Base-by-base conservation (phyloP, 2,888 invertebrate genomes). In the Agonum fuliginosum region DNA sequence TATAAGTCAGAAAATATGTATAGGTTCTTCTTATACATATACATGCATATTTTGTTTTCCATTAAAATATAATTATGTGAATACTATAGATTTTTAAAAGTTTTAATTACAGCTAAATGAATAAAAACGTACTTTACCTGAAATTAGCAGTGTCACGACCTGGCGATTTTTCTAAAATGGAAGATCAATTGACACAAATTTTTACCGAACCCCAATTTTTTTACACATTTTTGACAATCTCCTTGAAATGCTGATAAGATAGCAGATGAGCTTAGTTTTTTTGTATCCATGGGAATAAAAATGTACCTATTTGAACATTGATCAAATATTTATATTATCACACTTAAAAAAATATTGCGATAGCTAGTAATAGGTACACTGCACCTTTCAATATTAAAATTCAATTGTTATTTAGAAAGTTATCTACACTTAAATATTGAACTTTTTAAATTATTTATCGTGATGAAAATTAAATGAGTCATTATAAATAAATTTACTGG, bases 171-270 rank as follows among this genome's bases (percentile, higher is more conserved):
- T 67, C 10, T 67, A 12, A 67, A 67, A 67, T 67, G 65, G 3
- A 8, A 41, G 37, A 41, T 6, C 12, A 41, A 37, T 20, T 12
- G n/a, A 22, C n/a, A 22, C 12, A 0, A 17, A 37, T 20, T n/a
- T 22, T 41, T 37, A 27, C 1, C 8, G 41, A 17, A n/a, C 62
- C 62, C 62, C 17, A 34, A 10, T 46, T 70, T 70, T 70, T 70
- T 20, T 17, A 43, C 20, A 70, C 10, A 54, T 41, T 48, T 67
- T 75, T 67, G 67, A 67, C 34, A 51, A 67, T 65, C 30, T 48
- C 75, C 75, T 75, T 75, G 67, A 75, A 75, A 37, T 75, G 12
- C 20, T 37, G 75, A 75, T 75, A 75, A 75, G 75, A 75, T 67
- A 65, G n/a, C 24, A 46, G 41, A 71, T 51, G 48, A 51, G 41